phyloP scores from a whole-genome alignment of 2,888 invertebrate genomes.

The Plagiodera versicolora region DNA sequence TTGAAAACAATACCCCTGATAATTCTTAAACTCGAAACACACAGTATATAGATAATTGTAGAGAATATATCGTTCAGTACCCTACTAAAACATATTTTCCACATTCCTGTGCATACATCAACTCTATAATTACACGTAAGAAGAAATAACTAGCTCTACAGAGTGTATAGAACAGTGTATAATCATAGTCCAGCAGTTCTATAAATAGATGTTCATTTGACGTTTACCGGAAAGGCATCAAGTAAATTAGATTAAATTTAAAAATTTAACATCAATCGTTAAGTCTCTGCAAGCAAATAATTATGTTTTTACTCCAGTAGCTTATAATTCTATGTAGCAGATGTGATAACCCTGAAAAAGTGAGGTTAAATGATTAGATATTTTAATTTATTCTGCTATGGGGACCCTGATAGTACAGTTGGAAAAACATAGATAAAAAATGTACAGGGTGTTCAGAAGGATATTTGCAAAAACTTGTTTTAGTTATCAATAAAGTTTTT shows the following conservation, averaged over 20 bases:
- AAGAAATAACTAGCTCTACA: conserved; percentile 24
- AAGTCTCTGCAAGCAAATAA: conserved; percentile 15
- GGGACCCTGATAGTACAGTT: too few relatives aligned
- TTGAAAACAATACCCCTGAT: background rate
- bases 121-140: conserved; percentile 22
- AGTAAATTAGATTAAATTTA: conserved; percentile 23
- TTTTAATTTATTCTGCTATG: too few relatives aligned
- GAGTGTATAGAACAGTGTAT: conserved; percentile 25
- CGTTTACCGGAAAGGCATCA: conserved; percentile 30
- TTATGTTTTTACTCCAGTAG: background rate
- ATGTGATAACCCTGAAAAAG: conserved; percentile 1
- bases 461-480: too few relatives aligned
- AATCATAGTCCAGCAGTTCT: conserved; percentile 31
- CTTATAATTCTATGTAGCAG: background rate
- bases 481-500: too few relatives aligned
- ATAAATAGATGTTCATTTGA: conserved; percentile 36
- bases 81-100: conserved; percentile 25
- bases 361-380: background rate
- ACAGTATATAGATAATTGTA: background rate
- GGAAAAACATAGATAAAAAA: too few relatives aligned
- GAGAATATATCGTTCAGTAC: conserved; percentile 14
- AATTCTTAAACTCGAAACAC: background rate
- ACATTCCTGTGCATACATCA: conserved; percentile 20
- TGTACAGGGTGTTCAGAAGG: too few relatives aligned
- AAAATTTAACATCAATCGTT: conserved; percentile 10